Evolutionary conservation across 2,113 vertebrate genomes (phyloP), one percentile per base, ranked within the genome.

Genomic region (Nyctereutes procyonoides): DNA sequence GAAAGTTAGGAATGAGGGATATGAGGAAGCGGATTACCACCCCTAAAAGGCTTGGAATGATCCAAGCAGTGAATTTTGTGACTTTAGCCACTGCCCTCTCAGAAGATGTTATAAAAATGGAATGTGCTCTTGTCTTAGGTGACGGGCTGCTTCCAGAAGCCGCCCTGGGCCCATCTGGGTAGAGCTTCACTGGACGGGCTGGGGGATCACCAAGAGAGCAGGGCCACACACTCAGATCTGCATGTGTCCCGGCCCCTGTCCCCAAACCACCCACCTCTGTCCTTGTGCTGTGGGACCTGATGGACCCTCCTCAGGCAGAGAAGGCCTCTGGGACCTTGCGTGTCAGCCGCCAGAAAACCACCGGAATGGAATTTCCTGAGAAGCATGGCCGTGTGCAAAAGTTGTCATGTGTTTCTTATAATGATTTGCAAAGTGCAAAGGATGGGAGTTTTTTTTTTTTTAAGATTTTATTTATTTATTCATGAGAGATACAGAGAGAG

Each of bases 1-100:
- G 86, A 92, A 96, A 97, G 74, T 93, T 95, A 98, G 97, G 92
- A 98, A 95, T 98, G 98, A 97, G 95, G 71, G 77, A 73, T 93
- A 32, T 65, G 74, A 1, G 12, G 56, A 95, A 81, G 69, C 93
- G 82, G 71, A 48, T 58, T 11, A 6, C 0, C 10, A 4, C 0
- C 32, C 5, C 0, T 10, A 3, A 12, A 62, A 63, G 71, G 22
- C 92, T 96, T 88, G 71, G 14, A 74, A 2, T 11, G 20, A 84
- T 53, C 81, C 43, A 81, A 94, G 35, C 38, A 55, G 71, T 71
- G 51, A 69, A 94, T 96, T 85, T 96, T 81, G 22, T 67, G 17
- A 76, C 93, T 62, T 30, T 76, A 84, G 20, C 32, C 84, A 92
- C 86, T 30, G 55, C 86, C 82, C 67, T 97, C 88, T 96, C 77